Evolutionary conservation across 2,113 vertebrate species (phyloP).

Genomic region (Daubentonia madagascariensis): DNA sequence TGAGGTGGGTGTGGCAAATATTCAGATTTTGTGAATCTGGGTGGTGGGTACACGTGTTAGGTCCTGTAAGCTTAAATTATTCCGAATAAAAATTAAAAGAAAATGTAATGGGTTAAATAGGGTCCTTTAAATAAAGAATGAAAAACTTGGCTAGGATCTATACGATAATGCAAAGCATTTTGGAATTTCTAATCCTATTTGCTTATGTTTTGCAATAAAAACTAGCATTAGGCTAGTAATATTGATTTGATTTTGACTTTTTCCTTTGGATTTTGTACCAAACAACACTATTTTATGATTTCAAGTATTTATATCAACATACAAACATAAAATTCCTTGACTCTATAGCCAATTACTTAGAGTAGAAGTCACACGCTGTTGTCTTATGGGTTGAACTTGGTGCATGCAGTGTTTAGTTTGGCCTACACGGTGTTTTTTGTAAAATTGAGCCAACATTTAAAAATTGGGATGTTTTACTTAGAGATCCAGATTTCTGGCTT

Average conservation of each 20-base stretch:
- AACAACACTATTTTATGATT: background rate
- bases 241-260: background rate
- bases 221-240: background rate
- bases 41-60: background rate
- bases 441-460: conserved; percentile 5
- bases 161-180: background rate
- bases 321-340: background rate
- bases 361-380: background rate
- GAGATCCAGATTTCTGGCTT: background rate
- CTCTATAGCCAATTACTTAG: background rate
- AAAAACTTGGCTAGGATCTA: background rate
- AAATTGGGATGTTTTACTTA: background rate
- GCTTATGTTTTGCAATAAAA: background rate
- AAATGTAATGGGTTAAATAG: background rate
- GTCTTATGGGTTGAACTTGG: background rate
- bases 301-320: background rate
- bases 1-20: background rate
- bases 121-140: background rate
- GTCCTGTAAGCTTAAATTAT: background rate
- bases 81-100: background rate
- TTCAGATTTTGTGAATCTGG: background rate
- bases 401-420: background rate
- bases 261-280: background rate
- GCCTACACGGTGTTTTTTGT: background rate
- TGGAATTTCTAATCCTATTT: background rate